A percentile compares a stretch with the other conserved stretches of the same genome.
Conservation (phyloP, 2,113 vertebrate genomes). For the Pelecanoides urinatrix region DNA sequence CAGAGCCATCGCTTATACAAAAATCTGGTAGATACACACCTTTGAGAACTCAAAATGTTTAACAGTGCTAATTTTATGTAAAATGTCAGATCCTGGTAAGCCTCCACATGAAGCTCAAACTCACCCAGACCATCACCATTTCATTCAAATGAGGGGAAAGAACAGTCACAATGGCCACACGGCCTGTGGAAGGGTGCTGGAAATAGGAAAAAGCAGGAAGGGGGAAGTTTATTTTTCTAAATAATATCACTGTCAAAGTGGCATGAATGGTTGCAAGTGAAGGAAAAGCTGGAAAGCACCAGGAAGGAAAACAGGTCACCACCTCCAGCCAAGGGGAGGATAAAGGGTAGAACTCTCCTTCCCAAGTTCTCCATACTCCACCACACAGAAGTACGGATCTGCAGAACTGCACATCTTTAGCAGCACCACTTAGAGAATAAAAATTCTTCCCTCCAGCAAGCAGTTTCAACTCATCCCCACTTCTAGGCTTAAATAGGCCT, state of each 20-base stretch:
- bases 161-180: not conserved
- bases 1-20: not conserved
- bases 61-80: not conserved
- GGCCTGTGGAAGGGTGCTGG: not conserved
- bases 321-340: not conserved
- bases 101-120: not conserved
- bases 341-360: not conserved
- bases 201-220: not conserved
- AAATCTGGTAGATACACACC: not conserved
- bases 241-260: not conserved
- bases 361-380: not conserved
- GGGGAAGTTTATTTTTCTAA: not conserved
- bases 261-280: not conserved
- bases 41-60: not conserved
- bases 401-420: not conserved
- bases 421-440: not conserved
- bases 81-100: not conserved
- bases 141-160: not conserved
- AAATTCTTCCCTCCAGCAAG: not conserved
- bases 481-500: not conserved
- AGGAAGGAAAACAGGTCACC: not conserved
- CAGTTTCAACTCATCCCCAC: not conserved
- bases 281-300: not conserved
- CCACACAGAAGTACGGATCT: rapidly evolving
- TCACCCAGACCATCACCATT: not conserved